These are phyloP conservation scores for Saccopteryx leptura DNA, from an alignment of 2,113 vertebrate genomes.

Conservation along the genomic window DNA sequence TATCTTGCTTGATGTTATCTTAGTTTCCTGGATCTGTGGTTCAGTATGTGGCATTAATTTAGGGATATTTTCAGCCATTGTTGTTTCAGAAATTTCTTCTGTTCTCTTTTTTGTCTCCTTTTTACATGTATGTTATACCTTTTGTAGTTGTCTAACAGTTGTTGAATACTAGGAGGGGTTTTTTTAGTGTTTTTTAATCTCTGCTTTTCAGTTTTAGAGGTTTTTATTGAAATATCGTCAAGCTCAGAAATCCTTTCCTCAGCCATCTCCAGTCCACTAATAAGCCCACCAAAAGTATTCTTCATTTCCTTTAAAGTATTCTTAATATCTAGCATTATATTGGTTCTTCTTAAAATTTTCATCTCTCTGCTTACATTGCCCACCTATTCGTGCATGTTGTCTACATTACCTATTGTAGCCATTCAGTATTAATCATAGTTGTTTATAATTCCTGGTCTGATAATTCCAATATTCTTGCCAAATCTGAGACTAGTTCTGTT, in stretches of 20 bases:
- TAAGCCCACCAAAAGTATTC: not conserved
- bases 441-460: not conserved
- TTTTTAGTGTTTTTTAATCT: too few relatives aligned
- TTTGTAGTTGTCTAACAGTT: too few relatives aligned
- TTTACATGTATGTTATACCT: too few relatives aligned
- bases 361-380: not conserved
- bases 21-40: not conserved
- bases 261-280: not conserved
- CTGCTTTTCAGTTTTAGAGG: too few relatives aligned
- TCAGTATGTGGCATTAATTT: not conserved
- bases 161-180: too few relatives aligned
- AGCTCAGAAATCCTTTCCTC: not conserved
- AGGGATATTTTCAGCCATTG: not conserved
- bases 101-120: not conserved
- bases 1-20: not conserved
- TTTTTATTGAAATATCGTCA: not conserved
- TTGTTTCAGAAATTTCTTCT: not conserved
- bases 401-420: not conserved
- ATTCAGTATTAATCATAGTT: not conserved
- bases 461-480: too few relatives aligned
- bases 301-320: not conserved
- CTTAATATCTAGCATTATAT: not conserved
- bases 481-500: too few relatives aligned
- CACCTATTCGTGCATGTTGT: not conserved
- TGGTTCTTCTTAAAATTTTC: not conserved